A percentile compares a stretch with the other conserved stretches of the same genome.
These are phyloP conservation scores for Peucedramus taeniatus DNA, from an alignment of 2,113 vertebrate genomes.

Conservation along the genomic window DNA sequence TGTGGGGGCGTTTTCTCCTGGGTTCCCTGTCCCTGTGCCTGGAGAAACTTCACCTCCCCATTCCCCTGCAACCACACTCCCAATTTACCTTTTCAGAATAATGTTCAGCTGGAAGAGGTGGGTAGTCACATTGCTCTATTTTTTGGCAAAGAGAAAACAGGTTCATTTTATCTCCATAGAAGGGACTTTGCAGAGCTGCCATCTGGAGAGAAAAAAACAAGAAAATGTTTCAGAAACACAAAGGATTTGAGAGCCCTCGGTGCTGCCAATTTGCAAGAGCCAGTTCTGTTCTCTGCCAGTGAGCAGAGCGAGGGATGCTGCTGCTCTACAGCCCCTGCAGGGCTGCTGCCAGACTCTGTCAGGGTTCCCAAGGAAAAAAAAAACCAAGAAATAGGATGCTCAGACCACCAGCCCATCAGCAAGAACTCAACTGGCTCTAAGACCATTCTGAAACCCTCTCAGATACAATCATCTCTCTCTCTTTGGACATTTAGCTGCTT, in stretches of 20 bases:
- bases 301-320: background rate
- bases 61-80: background rate
- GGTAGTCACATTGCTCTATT: slow-evolving; percentile 87
- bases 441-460: background rate
- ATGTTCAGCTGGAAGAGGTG: slow-evolving; percentile 81
- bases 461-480: background rate
- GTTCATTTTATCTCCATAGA: slow-evolving; percentile 87
- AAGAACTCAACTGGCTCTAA: background rate
- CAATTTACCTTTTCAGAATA: slow-evolving; percentile 82
- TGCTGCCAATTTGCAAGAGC: background rate
- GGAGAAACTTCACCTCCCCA: background rate
- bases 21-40: background rate
- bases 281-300: background rate
- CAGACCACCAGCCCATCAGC: rapidly evolving
- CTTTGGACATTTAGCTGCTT: background rate
- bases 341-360: background rate
- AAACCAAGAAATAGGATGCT: background rate
- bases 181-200: slow-evolving; percentile 86
- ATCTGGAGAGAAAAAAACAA: slow-evolving; percentile 66
- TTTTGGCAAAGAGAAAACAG: slow-evolving; percentile 85
- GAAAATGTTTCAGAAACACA: background rate
- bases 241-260: background rate
- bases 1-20: background rate
- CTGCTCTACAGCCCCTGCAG: background rate
- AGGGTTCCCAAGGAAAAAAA: background rate